Base-by-base conservation (phyloP, 2,113 vertebrate genomes). In the Polyodon spathula region DNA sequence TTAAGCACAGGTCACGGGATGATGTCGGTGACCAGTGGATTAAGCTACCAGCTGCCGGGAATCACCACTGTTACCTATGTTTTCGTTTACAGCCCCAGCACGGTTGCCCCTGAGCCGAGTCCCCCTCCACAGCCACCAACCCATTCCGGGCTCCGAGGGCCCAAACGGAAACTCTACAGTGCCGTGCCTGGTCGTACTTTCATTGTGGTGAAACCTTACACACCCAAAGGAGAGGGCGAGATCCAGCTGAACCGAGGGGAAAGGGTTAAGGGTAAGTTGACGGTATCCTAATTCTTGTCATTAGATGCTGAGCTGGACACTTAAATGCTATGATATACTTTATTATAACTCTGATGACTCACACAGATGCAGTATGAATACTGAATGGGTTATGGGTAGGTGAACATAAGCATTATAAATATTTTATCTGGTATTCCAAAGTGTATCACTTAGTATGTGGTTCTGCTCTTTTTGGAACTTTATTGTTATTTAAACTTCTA, bases 91-190 rank as follows among this genome's bases (percentile, higher is more conserved):
- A 95, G 93, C 91, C 92, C 92, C 43, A 86, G 89, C 68, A 81
- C 86, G 63, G 85, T 89, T 66, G 84, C 83, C 69, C 79, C 85
- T 68, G 87, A 89, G 66, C 78, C 86, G 59, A 90, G 86, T 75
- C 82, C 89, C 71, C 84, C 81, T 15, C 88, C 84, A 57, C 82
- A 81, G 68, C 83, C 88, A 58, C 81, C 82, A 38, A 82, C 83
- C 40, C 82, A 88, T 68, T 74, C 83, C 16, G 81, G 81, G 60
- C 83, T 88, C 68, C 86, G 88, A 27, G 92, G 93, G 71, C 93
- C 93, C 80, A 95, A 95, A 73, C 84, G 91, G 74, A 94, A 95
- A 89, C 91, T 95, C 82, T 95, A 97, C 90, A 94, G 93, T 68
- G 93, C 93, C 14, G 93, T 94, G 73, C 93, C 93, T 63, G 93